Conservation (phyloP, 92 coral and sea anemone species). For the Phenganax stokvisi region DNA sequence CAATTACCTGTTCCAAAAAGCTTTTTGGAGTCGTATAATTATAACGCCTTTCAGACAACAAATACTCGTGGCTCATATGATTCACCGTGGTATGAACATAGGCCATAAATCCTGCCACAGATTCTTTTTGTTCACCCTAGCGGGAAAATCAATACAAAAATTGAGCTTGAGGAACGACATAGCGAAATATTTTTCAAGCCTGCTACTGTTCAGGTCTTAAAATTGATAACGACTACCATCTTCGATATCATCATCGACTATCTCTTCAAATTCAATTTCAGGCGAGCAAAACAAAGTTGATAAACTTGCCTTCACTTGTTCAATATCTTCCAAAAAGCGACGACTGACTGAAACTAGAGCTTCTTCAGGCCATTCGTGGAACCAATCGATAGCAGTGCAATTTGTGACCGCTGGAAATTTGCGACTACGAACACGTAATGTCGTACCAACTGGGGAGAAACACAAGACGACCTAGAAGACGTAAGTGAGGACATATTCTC, state of each 20-base stretch:
- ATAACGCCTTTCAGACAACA: conserved; percentile 94
- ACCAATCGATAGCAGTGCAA: conserved; percentile 99
- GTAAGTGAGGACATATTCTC: background rate
- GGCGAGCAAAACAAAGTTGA: background rate
- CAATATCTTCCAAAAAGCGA: conserved; percentile 91
- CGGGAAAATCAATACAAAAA: background rate
- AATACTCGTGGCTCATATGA: conserved; percentile 83
- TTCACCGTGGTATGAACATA: conserved; percentile 94
- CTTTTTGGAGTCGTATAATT: conserved; percentile 99
- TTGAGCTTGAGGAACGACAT: background rate
- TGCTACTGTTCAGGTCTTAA: background rate
- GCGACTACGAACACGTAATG: conserved; percentile 96
- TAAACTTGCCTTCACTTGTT: conserved; percentile 74
- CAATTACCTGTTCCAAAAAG: conserved; percentile 90
- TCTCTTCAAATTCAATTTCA: no score
- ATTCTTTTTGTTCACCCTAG: conserved; percentile 76
- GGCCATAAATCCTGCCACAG: conserved; percentile 95
- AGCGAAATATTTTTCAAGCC: background rate
- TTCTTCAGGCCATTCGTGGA: conserved; percentile 99
- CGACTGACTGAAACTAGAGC: conserved; percentile 99
- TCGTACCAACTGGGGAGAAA: conserved; percentile 98
- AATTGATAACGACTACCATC: no score
- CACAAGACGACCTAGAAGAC: conserved; percentile 76
- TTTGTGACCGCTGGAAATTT: conserved; percentile 99
- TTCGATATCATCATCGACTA: no score